Evolutionary conservation across 2,113 vertebrate genomes (phyloP).

Genomic region (Triplophysa rosa): DNA sequence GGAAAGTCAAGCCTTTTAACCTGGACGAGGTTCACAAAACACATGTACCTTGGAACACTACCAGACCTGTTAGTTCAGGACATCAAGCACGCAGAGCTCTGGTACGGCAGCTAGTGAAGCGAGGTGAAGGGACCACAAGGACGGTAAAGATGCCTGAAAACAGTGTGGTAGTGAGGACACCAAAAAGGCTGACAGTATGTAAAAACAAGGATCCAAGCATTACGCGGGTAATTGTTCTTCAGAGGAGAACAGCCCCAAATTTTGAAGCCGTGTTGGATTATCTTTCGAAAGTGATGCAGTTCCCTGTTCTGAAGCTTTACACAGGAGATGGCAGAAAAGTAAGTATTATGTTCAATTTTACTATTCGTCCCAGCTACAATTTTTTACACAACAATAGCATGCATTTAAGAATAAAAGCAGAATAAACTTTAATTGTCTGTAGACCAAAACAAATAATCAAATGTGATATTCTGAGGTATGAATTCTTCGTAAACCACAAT

Average conservation of each 20-base stretch:
- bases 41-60: conserved; percentile 87
- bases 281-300: conserved; percentile 83
- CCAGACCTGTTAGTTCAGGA: conserved; percentile 69
- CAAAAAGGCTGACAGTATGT: conserved; percentile 84
- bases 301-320: conserved; percentile 86
- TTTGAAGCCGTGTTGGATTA: conserved; percentile 87
- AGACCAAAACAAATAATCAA: neutral
- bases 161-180: conserved; percentile 68
- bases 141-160: conserved; percentile 61
- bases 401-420: neutral
- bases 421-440: neutral
- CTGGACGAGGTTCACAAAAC: conserved; percentile 77
- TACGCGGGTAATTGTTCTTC: conserved; percentile 75
- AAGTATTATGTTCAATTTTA: conserved; percentile 59
- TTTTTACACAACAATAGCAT: neutral
- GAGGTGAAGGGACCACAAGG: conserved; percentile 56
- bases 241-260: conserved; percentile 79
- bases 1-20: conserved; percentile 87
- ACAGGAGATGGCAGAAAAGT: conserved; percentile 87
- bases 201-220: conserved; percentile 82
- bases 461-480: neutral
- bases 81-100: conserved; percentile 50
- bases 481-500: neutral
- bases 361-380: too few relatives aligned
- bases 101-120: conserved; percentile 54